Base-by-base conservation (phyloP, 2,888 invertebrate species). In the Conistra vaccinii region DNA sequence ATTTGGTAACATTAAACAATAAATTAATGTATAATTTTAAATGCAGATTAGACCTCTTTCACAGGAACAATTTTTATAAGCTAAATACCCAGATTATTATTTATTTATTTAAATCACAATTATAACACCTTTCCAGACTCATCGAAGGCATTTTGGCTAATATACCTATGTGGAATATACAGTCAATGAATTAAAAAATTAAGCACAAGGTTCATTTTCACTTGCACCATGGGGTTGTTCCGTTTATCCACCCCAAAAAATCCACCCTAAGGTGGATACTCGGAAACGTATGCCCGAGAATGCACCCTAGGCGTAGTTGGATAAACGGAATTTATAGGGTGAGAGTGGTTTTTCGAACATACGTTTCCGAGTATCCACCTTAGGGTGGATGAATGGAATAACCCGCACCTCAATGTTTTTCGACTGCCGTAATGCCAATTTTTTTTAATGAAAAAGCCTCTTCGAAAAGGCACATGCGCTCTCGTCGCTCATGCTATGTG, bases 21-120 rank as follows among this genome's bases (percentile, higher is more conserved):
- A 53, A 45, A 55, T 45, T 10, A 29, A 29, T 61, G 10, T 76
- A 48, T 23, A 6, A 51, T n/a, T 61, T 55, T 81, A 74, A 81
- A 78, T 78, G 60, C 53, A 48, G 23, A 26, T 73, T 32, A 60
- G 14, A 48, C 12, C 23, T 55, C 1, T 45, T 17, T 45, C 32
- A 20, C 58, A 32, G 23, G 12, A 51, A 32, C 20, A 57, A 55
- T 2, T 6, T 76, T 55, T 32, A 26, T 9, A 60, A 14, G n/a
- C 20, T 42, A 26, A 61, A n/a, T 39, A 51, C 57, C 5, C 29
- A 39, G 35, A 29, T 39, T 12, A 39, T 39, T 39, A 39, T 39
- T 39, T 39, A 35, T 39, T 39, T 39, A 39, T 39, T 39, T 39
- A 9, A 39, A 39, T 39, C 10, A 39, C 39, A 39, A 39, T 39